Percentiles rank a stretch among this genome's conserved stretches.
Evolutionary conservation across 2,797 vertebrate genomes (phyloP).

Genomic region (Coranthus polyacanthus): DNA sequence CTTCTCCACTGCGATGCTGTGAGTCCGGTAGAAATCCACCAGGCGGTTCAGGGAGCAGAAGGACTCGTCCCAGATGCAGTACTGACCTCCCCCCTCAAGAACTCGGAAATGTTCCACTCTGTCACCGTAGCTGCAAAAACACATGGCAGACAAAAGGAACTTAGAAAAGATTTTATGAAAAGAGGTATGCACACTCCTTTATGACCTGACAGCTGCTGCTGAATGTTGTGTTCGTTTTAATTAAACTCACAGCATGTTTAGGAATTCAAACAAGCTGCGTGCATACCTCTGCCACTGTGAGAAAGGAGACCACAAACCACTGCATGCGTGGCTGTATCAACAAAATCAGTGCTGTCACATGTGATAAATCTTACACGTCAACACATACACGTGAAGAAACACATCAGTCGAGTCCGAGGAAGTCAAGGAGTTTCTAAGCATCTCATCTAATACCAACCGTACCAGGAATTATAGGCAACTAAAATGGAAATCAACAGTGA

Average conservation of each 20-base stretch:
- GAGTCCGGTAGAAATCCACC: constrained; percentile 91
- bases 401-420: constrained; percentile 5
- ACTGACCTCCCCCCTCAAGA: constrained; percentile 88
- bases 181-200: background rate
- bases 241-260: constrained; percentile 22
- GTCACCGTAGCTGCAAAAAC: constrained; percentile 81
- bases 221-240: background rate
- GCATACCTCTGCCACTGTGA: constrained; percentile 3
- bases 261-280: background rate
- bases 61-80: constrained; percentile 92
- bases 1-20: constrained; percentile 85
- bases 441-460: too few relatives aligned
- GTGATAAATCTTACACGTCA: constrained; percentile 3
- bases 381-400: background rate
- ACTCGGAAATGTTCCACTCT: constrained; percentile 93
- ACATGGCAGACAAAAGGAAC: background rate
- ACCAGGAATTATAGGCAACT: too few relatives aligned
- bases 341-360: too few relatives aligned
- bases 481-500: too few relatives aligned
- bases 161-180: background rate
- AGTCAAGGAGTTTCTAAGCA: background rate
- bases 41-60: constrained; percentile 91
- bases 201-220: background rate
- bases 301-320: background rate
- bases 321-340: background rate